Percentiles rank a stretch among this genome's conserved stretches.
Evolutionary conservation across 2,888 invertebrate genomes (phyloP).

Genomic region (Tachina grossa): DNA sequence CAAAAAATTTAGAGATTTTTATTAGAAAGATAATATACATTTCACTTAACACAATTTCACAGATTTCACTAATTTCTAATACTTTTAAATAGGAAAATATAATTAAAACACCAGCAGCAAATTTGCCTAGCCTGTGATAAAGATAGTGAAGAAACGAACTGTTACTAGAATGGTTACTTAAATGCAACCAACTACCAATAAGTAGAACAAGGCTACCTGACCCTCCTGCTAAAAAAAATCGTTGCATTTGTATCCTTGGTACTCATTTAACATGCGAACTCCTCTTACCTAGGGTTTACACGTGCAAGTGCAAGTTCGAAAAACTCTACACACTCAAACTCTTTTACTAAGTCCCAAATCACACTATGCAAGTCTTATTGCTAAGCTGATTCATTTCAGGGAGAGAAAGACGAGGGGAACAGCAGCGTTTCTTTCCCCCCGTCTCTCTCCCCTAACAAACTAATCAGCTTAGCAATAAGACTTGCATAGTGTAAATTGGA

Average conservation of each 20-base stretch:
- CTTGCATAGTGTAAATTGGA: no score
- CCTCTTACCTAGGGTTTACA: no score
- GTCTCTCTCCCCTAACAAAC: no score
- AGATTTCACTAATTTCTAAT: background rate
- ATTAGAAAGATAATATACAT: background rate
- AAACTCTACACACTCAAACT: no score
- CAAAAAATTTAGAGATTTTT: background rate
- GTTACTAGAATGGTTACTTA: conserved; percentile 3
- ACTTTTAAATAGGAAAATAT: conserved; percentile 3
- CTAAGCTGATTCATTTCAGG: no score
- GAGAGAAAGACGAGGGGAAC: no score
- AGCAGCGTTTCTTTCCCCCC: no score
- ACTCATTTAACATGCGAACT: no score
- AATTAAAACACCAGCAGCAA: background rate
- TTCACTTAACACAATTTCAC: background rate
- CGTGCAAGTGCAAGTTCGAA: no score
- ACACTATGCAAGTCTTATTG: no score
- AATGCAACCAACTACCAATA: background rate
- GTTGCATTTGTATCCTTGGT: background rate
- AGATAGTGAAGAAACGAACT: conserved; percentile 1
- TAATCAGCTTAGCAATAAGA: no score
- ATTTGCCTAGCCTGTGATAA: background rate
- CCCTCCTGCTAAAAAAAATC: background rate
- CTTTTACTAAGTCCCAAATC: no score
- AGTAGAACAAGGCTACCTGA: background rate